Evolutionary conservation across 1,140 invertebrate genomes (phyloP).

Genomic region (Conus ventricosus): DNA sequence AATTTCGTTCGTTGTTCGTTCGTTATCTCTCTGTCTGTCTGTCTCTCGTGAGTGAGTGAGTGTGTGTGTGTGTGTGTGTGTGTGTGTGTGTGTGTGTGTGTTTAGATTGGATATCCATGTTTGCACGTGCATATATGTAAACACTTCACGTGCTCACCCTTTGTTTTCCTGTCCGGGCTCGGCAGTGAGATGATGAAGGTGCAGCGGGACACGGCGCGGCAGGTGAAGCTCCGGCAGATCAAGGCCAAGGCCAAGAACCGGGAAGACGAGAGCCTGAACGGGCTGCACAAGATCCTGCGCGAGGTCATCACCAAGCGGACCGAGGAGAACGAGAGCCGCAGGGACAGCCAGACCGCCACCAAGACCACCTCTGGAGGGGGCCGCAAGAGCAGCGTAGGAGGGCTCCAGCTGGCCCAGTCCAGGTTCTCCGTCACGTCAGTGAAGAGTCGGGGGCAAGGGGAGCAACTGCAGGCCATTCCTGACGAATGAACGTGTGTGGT

Average conservation of each 20-base stretch:
- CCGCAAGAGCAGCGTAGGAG: constrained; percentile 6
- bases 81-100: too few species aligned
- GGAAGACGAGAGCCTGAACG: constrained; percentile 59
- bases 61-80: neutral
- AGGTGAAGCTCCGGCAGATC: constrained; percentile 58
- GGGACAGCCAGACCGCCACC: neutral
- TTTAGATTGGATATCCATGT: neutral
- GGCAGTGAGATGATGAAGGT: constrained; percentile 64
- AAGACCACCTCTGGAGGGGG: neutral
- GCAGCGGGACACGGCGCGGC: constrained; percentile 53
- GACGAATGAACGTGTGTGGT: neutral
- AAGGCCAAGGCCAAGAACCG: constrained; percentile 55
- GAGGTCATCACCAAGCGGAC: constrained; percentile 63
- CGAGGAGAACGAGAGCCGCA: constrained; percentile 33
- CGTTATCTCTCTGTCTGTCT: neutral
- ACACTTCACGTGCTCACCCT: neutral
- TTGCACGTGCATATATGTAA: too few species aligned
- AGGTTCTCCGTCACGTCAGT: constrained; percentile 86
- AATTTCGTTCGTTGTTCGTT: too few species aligned
- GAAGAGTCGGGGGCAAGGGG: neutral
- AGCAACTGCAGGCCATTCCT: neutral
- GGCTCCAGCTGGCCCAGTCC: constrained; percentile 74
- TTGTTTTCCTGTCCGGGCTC: neutral
- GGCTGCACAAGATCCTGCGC: constrained; percentile 60
- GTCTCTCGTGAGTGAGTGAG: neutral